Conservation (phyloP, 2,888 invertebrate genomes). For the Metacarcinus magister region DNA sequence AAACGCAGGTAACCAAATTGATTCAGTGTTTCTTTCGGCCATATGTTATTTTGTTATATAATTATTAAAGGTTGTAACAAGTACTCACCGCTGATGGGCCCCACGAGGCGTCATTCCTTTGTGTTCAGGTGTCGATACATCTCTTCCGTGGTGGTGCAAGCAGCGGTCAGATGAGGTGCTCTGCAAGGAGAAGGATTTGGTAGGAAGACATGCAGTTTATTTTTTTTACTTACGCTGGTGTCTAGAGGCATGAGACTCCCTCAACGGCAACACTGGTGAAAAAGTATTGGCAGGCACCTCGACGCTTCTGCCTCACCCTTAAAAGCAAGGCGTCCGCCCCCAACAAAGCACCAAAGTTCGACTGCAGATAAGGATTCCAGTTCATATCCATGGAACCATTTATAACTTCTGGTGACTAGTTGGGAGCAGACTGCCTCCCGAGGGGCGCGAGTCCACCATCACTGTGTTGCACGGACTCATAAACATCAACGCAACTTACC, state of each 20-base stretch:
- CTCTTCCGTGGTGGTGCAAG: not conserved
- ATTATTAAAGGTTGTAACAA: not conserved
- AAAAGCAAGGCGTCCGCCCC: not conserved
- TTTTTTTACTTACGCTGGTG: not conserved
- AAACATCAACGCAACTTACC: not conserved
- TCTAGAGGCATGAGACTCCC: no score
- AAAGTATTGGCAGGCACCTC: not conserved
- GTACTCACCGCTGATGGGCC: not conserved
- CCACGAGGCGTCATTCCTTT: not conserved
- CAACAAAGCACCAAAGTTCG: constrained; percentile 9
- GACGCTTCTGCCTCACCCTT: not conserved
- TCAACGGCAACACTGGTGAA: not conserved
- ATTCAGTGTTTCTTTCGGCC: not conserved
- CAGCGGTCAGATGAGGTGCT: not conserved
- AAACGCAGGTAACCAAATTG: not conserved
- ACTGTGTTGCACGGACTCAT: not conserved
- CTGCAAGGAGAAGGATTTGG: not conserved
- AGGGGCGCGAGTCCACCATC: not conserved
- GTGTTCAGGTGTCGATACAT: not conserved
- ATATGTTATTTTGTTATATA: not conserved
- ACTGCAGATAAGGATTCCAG: constrained; percentile 1
- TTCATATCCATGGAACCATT: not conserved
- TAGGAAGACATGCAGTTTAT: not conserved
- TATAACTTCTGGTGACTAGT: constrained; percentile 6
- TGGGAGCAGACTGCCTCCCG: not conserved